phyloP scores from a whole-genome alignment of 2,797 vertebrate species.

The Heterohyrax brucei region DNA sequence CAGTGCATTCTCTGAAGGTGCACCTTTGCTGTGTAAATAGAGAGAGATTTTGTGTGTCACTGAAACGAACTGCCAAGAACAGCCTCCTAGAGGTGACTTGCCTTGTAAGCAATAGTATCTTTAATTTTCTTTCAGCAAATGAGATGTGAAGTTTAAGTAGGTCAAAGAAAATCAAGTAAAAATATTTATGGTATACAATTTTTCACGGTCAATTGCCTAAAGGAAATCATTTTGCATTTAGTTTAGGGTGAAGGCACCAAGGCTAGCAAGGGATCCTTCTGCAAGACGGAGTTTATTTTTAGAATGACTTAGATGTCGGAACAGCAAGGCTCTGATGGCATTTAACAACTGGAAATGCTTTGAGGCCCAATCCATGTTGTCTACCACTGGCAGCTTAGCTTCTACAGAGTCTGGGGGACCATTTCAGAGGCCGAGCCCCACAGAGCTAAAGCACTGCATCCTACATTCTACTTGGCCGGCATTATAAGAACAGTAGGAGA shows the following conservation, averaged over 20 bases:
- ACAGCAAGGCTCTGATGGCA: conserved; percentile 19
- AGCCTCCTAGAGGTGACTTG: conserved; percentile 30
- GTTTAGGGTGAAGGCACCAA: conserved; percentile 31
- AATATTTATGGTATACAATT: conserved; percentile 65
- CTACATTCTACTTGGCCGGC: not conserved
- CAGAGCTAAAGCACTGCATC: conserved; percentile 8
- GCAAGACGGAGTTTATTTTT: not conserved
- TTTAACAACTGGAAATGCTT: conserved; percentile 10
- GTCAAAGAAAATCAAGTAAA: conserved; percentile 68
- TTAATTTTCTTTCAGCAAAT: conserved; percentile 76
- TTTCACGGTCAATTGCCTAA: conserved; percentile 47
- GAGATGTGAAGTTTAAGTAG: conserved; percentile 6
- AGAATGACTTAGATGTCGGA: conserved; percentile 12
- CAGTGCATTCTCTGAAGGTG: conserved; percentile 59
- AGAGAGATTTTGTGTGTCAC: conserved; percentile 17
- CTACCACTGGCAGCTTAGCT: not conserved
- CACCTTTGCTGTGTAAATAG: conserved; percentile 75
- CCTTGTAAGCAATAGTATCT: conserved; percentile 23
- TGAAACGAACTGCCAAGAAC: conserved; percentile 61
- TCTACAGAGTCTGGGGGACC: conserved; percentile 11
- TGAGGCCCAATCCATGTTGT: conserved; percentile 9
- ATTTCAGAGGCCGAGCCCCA: conserved; percentile 32
- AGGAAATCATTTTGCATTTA: conserved; percentile 54
- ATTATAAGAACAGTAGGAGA: not conserved
- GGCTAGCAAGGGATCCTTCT: not conserved